phyloP scores from a whole-genome alignment of 2,113 vertebrate genomes.

The Phylloscopus trochiloides region DNA sequence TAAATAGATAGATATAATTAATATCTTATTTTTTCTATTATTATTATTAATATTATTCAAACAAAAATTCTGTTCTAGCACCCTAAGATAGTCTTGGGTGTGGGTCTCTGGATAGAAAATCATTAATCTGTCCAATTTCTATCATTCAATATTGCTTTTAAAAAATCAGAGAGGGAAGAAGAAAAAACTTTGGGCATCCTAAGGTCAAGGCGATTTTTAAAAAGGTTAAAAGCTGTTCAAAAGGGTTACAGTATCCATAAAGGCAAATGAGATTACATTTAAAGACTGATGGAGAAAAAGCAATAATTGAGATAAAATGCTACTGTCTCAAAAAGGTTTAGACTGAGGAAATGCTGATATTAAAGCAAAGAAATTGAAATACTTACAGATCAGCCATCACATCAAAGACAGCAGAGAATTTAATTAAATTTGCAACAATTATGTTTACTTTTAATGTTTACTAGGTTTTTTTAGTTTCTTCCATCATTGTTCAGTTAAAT shows the following conservation, averaged over 20 bases:
- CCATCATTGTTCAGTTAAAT: slow-evolving; percentile 63
- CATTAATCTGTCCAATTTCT: slow-evolving; percentile 65
- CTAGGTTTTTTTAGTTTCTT: slow-evolving; percentile 25
- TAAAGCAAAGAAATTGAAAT: slow-evolving; percentile 69
- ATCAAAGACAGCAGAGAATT: slow-evolving; percentile 59
- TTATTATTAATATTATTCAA: slow-evolving; percentile 40
- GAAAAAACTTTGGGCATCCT: slow-evolving; percentile 74
- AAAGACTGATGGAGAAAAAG: slow-evolving; percentile 78
- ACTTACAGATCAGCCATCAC: slow-evolving; percentile 65
- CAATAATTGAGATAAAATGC: slow-evolving; percentile 82
- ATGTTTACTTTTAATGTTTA: slow-evolving; percentile 70
- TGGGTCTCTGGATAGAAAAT: slow-evolving; percentile 40
- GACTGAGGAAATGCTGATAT: slow-evolving; percentile 67
- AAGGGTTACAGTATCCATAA: slow-evolving; percentile 81
- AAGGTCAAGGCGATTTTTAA: slow-evolving; percentile 81
- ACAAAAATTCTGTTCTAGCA: slow-evolving; percentile 53
- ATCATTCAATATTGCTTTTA: slow-evolving; percentile 75
- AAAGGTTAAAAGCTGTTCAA: slow-evolving; percentile 86
- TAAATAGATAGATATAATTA: background rate
- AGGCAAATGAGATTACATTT: slow-evolving; percentile 84
- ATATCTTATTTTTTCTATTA: slow-evolving; percentile 56
- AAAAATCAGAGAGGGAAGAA: slow-evolving; percentile 44
- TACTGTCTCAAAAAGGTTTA: slow-evolving; percentile 70
- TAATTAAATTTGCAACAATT: slow-evolving; percentile 72
- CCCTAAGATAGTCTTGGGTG: background rate